phyloP scores from a whole-genome alignment of 2,888 invertebrate genomes.

The Drosophila sordidula region DNA sequence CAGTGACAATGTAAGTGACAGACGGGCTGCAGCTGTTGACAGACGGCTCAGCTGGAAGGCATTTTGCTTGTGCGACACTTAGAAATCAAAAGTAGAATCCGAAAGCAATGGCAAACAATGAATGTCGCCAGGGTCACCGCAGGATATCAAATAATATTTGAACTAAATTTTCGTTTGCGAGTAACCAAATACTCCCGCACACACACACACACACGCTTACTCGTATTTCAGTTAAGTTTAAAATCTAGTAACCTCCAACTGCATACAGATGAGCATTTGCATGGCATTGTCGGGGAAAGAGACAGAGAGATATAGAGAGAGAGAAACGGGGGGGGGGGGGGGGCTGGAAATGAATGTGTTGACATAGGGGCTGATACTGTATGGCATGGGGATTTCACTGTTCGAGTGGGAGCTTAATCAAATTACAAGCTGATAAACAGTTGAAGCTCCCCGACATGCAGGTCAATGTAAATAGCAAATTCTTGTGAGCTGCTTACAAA shows the following conservation, averaged over 20 bases:
- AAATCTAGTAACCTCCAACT: slow-evolving; percentile 41
- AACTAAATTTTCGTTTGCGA: slow-evolving; percentile 50
- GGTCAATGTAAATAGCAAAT: slow-evolving; percentile 62
- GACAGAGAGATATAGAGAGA: too few species aligned
- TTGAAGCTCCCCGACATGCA: slow-evolving; percentile 48
- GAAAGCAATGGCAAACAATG: slow-evolving; percentile 74
- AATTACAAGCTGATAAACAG: slow-evolving; percentile 64
- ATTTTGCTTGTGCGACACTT: slow-evolving; percentile 41
- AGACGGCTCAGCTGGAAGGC: slow-evolving; percentile 44
- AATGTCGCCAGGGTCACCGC: slow-evolving; percentile 66
- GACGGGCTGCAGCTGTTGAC: slow-evolving; percentile 57
- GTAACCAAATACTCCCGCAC: slow-evolving; percentile 3
- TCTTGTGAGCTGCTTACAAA: slow-evolving; percentile 51
- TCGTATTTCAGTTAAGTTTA: slow-evolving; percentile 45
- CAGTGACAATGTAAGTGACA: slow-evolving; percentile 75
- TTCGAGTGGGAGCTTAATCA: slow-evolving; percentile 40
- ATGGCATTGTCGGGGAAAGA: slow-evolving; percentile 18
- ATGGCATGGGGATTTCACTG: slow-evolving; percentile 5
- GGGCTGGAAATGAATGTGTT: slow-evolving; percentile 23
- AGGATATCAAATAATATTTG: slow-evolving; percentile 80
- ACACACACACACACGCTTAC: slow-evolving; percentile 12
- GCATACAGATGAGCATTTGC: slow-evolving; percentile 55
- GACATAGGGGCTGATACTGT: slow-evolving; percentile 16
- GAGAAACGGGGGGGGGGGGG: too few species aligned
- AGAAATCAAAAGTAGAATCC: slow-evolving; percentile 68